phyloP scores from a whole-genome alignment of 2,888 invertebrate genomes.

The Pemphredon lugubris region DNA sequence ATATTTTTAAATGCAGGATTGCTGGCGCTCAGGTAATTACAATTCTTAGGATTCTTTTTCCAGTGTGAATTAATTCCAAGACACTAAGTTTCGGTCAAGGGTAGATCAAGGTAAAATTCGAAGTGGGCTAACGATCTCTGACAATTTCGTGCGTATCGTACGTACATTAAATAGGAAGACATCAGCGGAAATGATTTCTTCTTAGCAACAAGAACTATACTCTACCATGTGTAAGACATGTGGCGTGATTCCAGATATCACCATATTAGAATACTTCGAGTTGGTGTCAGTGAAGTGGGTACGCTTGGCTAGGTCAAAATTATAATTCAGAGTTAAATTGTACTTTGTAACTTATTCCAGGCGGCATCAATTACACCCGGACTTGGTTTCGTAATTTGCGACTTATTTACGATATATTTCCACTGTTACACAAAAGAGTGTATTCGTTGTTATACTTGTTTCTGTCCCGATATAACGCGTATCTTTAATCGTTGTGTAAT shows the following conservation, averaged over 20 bases:
- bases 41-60: too few species aligned
- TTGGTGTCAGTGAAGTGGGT: background rate
- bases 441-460: too few species aligned
- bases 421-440: too few species aligned
- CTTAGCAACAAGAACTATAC: background rate
- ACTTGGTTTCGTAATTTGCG: too few species aligned
- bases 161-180: background rate
- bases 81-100: background rate
- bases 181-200: background rate
- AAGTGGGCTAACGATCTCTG: background rate
- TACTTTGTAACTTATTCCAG: too few species aligned
- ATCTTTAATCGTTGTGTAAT: too few species aligned
- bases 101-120: background rate
- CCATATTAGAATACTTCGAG: background rate
- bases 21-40: too few species aligned
- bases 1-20: too few species aligned
- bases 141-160: background rate
- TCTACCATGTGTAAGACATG: background rate
- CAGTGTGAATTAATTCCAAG: slow-evolving; percentile 1
- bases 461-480: too few species aligned
- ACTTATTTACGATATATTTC: too few species aligned
- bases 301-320: background rate
- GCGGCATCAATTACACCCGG: too few species aligned
- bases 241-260: slow-evolving; percentile 1
- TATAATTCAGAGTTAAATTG: too few species aligned